These are phyloP conservation scores for Tachystola acroxantha DNA, from an alignment of 2,888 invertebrate genomes.

Conservation along the genomic window DNA sequence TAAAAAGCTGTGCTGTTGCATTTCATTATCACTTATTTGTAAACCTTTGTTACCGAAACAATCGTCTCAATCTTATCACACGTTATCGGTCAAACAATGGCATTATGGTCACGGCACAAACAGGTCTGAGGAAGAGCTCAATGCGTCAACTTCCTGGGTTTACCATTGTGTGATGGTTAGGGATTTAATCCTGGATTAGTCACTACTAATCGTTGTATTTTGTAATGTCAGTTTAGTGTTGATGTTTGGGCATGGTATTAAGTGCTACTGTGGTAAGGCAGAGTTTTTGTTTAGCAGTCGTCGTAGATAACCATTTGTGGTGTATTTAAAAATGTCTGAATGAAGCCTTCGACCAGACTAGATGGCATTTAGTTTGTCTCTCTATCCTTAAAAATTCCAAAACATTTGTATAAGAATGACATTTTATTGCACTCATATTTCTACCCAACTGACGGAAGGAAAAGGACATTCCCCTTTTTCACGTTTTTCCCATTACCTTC, in stretches of 20 bases:
- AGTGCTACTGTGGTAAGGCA: background rate
- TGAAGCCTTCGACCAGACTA: no score
- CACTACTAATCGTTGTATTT: background rate
- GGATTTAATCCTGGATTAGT: constrained; percentile 5
- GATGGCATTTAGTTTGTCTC: no score
- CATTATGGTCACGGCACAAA: constrained; percentile 42
- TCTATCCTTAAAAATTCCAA: no score
- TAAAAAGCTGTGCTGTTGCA: no score
- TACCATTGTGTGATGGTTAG: constrained; percentile 4
- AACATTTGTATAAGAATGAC: no score
- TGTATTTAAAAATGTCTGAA: no score
- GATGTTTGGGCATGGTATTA: constrained; percentile 2
- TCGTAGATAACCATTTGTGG: no score
- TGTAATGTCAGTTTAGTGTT: constrained; percentile 1
- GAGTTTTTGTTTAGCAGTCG: no score
- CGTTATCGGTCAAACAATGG: constrained; percentile 49
- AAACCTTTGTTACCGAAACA: background rate
- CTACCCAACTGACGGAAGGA: no score
- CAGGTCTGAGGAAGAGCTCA: constrained; percentile 43
- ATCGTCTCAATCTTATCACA: background rate
- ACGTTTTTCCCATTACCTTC: no score
- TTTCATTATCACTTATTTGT: background rate
- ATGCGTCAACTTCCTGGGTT: constrained; percentile 67
- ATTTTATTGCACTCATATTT: no score
- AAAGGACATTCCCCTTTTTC: no score